Evolutionary conservation across 2,888 invertebrate genomes (phyloP).

Genomic region (Magallana nippona): DNA sequence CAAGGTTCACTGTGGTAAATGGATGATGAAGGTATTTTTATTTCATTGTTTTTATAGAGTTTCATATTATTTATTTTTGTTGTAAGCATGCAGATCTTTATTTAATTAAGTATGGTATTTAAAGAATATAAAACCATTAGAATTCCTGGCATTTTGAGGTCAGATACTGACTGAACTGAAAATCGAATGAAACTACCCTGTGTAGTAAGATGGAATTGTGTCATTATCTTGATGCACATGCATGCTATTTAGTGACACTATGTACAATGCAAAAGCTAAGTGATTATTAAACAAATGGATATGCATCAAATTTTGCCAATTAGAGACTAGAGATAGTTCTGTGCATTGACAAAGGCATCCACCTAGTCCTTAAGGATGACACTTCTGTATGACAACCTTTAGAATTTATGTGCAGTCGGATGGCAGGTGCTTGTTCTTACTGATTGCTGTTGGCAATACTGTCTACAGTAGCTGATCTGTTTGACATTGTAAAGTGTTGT

Average conservation of each 20-base stretch:
- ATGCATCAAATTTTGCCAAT: background rate
- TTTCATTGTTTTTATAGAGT: background rate
- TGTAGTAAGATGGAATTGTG: background rate
- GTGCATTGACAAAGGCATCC: background rate
- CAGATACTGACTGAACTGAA: background rate
- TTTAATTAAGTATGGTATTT: background rate
- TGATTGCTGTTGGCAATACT: constrained; percentile 16
- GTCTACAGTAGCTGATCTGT: background rate
- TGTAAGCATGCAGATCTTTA: background rate
- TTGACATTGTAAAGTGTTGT: constrained; percentile 7
- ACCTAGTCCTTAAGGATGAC: constrained; percentile 17
- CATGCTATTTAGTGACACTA: too few relatives aligned
- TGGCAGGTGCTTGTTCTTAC: background rate
- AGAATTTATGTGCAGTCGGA: constrained; percentile 12
- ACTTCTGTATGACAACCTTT: background rate
- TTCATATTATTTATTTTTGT: background rate
- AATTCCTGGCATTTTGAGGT: background rate
- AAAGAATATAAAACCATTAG: background rate
- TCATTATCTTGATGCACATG: too few relatives aligned
- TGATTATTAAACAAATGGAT: background rate
- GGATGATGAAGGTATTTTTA: constrained; percentile 5
- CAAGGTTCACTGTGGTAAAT: background rate
- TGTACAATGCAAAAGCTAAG: too few relatives aligned
- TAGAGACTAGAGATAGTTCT: background rate
- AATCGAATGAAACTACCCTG: background rate